Percentiles rank a stretch among this genome's conserved stretches.
Evolutionary conservation across 2,888 invertebrate species (phyloP).

Genomic region (Sphaerophoria rueppellii): DNA sequence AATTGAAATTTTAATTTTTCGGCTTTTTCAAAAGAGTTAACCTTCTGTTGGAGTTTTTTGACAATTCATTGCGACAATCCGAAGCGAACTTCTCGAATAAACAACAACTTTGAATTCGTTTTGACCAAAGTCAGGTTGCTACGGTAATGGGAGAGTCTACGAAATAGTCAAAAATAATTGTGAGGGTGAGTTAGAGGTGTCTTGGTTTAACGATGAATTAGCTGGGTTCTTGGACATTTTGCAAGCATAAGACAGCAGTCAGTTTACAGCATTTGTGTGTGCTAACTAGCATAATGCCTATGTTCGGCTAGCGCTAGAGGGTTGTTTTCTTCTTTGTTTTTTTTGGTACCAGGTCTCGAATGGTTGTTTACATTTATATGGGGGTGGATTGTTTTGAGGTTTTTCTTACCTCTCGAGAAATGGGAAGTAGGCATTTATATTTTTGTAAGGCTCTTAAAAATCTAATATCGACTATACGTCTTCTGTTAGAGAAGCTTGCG

Average conservation of each 20-base stretch:
- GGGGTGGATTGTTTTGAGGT: constrained; percentile 14
- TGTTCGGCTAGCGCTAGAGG: constrained; percentile 3
- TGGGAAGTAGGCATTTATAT: constrained; percentile 14
- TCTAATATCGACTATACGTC: background rate
- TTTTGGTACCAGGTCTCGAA: constrained; percentile 1
- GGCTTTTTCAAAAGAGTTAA: constrained; percentile 35
- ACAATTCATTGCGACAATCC: constrained; percentile 61
- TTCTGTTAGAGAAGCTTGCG: background rate
- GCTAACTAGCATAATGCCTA: constrained; percentile 47
- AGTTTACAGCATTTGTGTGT: constrained; percentile 42
- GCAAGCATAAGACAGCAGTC: background rate
- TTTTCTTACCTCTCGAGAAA: constrained; percentile 9
- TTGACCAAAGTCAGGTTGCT: constrained; percentile 57
- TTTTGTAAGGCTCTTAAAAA: constrained; percentile 14
- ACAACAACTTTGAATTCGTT: constrained; percentile 56
- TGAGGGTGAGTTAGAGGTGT: constrained; percentile 34
- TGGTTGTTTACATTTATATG: constrained; percentile 14
- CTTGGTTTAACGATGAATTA: too few relatives aligned
- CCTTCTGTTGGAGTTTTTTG: constrained; percentile 65
- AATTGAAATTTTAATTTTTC: too few relatives aligned
- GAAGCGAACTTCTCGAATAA: constrained; percentile 47
- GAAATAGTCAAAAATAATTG: constrained; percentile 1
- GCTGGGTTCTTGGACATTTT: constrained; percentile 30
- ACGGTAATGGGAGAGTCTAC: constrained; percentile 44
- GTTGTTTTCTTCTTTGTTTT: constrained; percentile 29